Evolutionary conservation across 2,888 invertebrate species (phyloP), one percentile per base, ranked within the genome.

Genomic region (Mayetiola destructor): DNA sequence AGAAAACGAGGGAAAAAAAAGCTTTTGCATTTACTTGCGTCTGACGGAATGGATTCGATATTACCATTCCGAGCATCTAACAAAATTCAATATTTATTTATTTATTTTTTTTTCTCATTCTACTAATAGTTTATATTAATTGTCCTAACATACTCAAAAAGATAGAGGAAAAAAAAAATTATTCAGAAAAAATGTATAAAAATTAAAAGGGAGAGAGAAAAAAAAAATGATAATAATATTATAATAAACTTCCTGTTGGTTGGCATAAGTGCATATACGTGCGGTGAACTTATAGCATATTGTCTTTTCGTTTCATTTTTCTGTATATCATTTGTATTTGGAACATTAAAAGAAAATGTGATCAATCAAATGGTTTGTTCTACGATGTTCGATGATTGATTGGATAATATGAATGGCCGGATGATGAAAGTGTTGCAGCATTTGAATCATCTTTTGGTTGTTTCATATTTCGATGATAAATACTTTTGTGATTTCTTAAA

Each of bases 401-500:
- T 60, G 68, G 64, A 61, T 65, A 69, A 59, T 67, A 69, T 58
- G 67, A 67, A 64, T 64, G 61, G 57, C 61, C 60, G 16, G 58
- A 29, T 16, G 52, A 12, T 30, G 42, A 30, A 29, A 57, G 37
- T 52, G 48, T 23, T 12, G 54, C 30, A 36, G 48, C 52, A 27
- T 35, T 18, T 48, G 48, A 48, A 35, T 73, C 72, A 62, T 71
- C 72, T 60, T 73, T 73, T 56, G 82, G 81, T 75, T 85, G 85
- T 78, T 86, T 86, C 64, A 78, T 77, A 71, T 80, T 81, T 76
- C 89, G 82, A 76, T 89, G 89, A 76, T 89, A 89, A 79, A 90
- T 88, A 75, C 88, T 88, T 81, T 88, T 88, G 80, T 89, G 89
- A 79, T 89, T 89, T 74, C 89, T 80, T 69, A 89, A 80, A 72